These are phyloP conservation scores for Tylochromis polylepis DNA, from an alignment of 2,113 vertebrate genomes.

Conservation along the genomic window DNA sequence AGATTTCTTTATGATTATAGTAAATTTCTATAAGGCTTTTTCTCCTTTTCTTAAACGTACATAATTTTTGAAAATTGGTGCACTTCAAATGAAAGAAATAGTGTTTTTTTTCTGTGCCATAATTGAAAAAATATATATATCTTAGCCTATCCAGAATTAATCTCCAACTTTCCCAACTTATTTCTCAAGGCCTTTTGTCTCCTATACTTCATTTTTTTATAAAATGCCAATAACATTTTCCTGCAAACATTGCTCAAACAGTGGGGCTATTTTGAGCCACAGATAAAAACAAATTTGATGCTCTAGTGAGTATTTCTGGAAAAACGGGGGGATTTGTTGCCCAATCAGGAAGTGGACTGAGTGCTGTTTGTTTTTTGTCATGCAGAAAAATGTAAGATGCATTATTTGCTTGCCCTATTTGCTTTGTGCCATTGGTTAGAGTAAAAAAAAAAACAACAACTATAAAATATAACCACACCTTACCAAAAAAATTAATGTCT, in stretches of 20 bases:
- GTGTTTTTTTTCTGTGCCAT: no score
- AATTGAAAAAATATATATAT: no score
- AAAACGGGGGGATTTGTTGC: not conserved
- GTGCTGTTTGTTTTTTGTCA: accelerated
- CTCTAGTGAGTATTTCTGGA: not conserved
- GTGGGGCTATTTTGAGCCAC: not conserved
- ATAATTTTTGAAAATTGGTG: not conserved
- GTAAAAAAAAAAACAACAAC: not conserved
- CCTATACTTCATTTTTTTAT: not conserved
- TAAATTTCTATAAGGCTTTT: not conserved
- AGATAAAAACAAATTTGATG: not conserved
- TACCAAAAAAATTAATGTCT: not conserved
- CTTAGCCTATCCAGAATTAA: no score
- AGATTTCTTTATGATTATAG: not conserved
- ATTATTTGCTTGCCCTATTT: not conserved
- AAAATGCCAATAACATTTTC: not conserved
- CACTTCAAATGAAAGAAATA: no score
- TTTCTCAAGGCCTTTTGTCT: not conserved
- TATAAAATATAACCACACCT: not conserved
- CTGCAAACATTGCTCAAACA: not conserved
- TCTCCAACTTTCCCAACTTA: not conserved
- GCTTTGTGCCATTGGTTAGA: not conserved
- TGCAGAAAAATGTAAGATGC: not conserved
- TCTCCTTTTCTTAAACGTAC: not conserved
- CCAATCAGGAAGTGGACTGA: not conserved